Evolutionary conservation across 1,140 invertebrate genomes (phyloP), one percentile per base, ranked within the genome.

Genomic region (Zaprionus davidi): DNA sequence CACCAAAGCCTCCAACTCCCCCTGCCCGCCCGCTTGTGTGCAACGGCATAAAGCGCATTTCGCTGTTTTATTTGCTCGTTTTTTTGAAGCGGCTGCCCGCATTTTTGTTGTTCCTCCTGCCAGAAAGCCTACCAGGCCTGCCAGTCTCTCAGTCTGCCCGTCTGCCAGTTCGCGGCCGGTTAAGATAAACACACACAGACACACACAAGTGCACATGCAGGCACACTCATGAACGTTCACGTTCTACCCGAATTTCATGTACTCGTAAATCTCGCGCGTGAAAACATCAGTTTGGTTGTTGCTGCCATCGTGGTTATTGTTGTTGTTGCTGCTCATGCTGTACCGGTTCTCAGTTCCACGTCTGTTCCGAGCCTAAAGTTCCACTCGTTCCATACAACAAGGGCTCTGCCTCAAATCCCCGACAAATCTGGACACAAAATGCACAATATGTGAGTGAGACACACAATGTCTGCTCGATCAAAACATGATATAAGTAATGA

Each of bases 201-300:
- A 51, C 44, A 56, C n/a, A 20, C n/a, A 59, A 34, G 58, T 13
- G 68, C 31, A 11, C 28, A 59, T 5, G 44, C 36, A 76, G n/a
- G 41, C 1, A 22, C 5, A 44, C 38, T 82, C 76, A 86, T 82
- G 81, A 81, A 75, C 84, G 84, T 88, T 88, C 88, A 81, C 83
- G 84, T 80, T 86, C 69, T 80, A 77, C 64, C 71, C 84, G 56
- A 87, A 88, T 84, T 84, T 81, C 74, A 87, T 85, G 78, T 69
- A 75, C 80, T 88, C 84, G 84, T 87, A 87, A 87, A 87, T 87
- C 84, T 87, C 81, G 84, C 78, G 77, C 80, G 80, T 80, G 84
- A 88, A 87, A 87, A 87, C 84, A 88, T 88, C 84, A 87, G 84
- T 81, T 84, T 78, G 59, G 59, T 56, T 36, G 34, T 34, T 41